Conservation (phyloP, 2,113 vertebrate genomes). For the rabbit (Oryctolagus cuniculus) region mOryCun1.1 NC_091432.1:63398001-63398500, state of each 20-base stretch:
- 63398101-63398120: background rate
- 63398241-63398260: background rate
- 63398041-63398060: constrained; percentile 3
- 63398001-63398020: too few species aligned
- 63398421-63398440: too few species aligned
- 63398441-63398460: too few species aligned
- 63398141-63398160: constrained; percentile 20
- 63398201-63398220: background rate
- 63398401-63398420: too few species aligned
- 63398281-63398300: background rate
- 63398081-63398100: constrained; percentile 47
- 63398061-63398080: constrained; percentile 19
- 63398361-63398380: background rate
- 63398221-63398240: background rate
- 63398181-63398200: background rate
- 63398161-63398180: constrained; percentile 7
- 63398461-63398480: too few species aligned
- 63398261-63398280: background rate
- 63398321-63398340: background rate
- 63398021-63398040: constrained; percentile 32
- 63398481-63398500: too few species aligned
- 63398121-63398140: background rate
- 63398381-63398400: too few species aligned
- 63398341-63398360: background rate
- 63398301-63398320: background rate